Base-by-base conservation (phyloP, 35 echinoderm and acorn worm species). In the Apostichopus parvimensis region DNA sequence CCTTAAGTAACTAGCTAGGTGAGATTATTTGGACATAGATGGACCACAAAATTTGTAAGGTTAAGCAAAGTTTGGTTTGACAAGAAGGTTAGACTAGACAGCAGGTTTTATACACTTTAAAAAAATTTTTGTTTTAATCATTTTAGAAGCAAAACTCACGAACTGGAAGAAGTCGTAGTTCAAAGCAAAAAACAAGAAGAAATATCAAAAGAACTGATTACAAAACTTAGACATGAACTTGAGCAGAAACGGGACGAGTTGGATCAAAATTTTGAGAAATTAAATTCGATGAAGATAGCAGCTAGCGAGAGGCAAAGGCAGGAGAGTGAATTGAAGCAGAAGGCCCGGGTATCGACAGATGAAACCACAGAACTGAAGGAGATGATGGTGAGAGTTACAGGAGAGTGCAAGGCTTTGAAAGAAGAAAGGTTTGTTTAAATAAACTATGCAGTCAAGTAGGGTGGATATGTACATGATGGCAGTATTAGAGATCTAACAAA, bases 101-200 rank as follows among this genome's bases (percentile, higher is more conserved):
- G 34, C 34, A 45, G 34, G 34, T n/a, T n/a, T n/a, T n/a, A n/a
- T n/a, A n/a, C n/a, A n/a, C n/a, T n/a, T n/a, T n/a, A n/a, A n/a
- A n/a, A n/a, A n/a, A n/a, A n/a, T n/a, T n/a, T n/a, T n/a, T n/a
- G n/a, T n/a, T n/a, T n/a, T n/a, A n/a, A n/a, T 20, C 24, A 79
- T 83, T 64, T 59, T 65, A 96, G 95, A 75, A 96, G 78, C 28
- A 98, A 95, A 87, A 86, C 86, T 24, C 94, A 93, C 55, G 96
- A 98, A 91, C 66, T 98, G 13, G 96, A 95, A 14, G 96, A 98
- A 57, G 6, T 93, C 20, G 56, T 82, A 55, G 57, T 28, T 15
- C 94, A 92, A 65, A 70, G 90, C 5, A 89, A 88, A 1, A 98
- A 92, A 58, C 78, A 88, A 45, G 94, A 98, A 87, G 93, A 95